Percentiles rank a stretch among this genome's conserved stretches.
Conservation (phyloP, 1,140 invertebrate species). For the Oryctes rhinoceros region DNA sequence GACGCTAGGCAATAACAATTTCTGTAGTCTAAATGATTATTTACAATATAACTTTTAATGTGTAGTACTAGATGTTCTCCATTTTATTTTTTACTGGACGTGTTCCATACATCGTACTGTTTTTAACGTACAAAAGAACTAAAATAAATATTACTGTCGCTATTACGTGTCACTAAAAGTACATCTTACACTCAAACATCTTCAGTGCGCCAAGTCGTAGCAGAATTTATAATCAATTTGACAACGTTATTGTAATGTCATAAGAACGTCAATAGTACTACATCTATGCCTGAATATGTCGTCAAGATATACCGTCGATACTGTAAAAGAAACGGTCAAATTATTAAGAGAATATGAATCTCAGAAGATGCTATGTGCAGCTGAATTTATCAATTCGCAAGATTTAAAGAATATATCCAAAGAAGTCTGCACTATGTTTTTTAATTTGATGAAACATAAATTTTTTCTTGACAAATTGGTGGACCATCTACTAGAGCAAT, state of each 20-base stretch:
- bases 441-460: conserved; percentile 43
- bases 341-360: conserved; percentile 37
- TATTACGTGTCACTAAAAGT: no score
- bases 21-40: no score
- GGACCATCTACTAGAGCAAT: conserved; percentile 39
- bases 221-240: no score
- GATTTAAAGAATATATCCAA: neutral
- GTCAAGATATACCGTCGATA: neutral
- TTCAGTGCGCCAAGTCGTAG: no score
- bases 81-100: no score
- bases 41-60: no score
- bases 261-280: neutral
- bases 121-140: no score
- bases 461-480: conserved; percentile 44
- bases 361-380: neutral
- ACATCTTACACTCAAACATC: no score
- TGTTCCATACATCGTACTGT: no score
- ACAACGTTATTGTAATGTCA: neutral
- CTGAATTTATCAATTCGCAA: conserved; percentile 35
- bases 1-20: no score
- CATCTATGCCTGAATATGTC: neutral
- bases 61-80: no score
- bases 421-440: conserved; percentile 10
- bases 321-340: conserved; percentile 15
- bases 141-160: no score